Evolutionary conservation across 2,888 invertebrate species (phyloP).

Genomic region (Abrostola tripartita): DNA sequence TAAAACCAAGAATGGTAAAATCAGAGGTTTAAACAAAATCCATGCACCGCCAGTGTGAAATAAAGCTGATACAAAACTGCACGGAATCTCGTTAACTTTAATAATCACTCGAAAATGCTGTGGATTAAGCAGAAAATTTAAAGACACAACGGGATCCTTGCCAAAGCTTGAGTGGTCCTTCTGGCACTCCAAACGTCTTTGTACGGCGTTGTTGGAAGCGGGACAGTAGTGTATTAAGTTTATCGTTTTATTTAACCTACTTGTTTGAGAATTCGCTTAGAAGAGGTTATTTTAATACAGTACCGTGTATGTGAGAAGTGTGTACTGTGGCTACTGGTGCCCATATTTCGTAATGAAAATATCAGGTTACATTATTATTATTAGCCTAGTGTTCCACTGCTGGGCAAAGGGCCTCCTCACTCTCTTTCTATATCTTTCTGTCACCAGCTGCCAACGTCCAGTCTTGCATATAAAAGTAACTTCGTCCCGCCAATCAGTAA

Average conservation of each 20-base stretch:
- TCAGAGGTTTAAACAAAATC: too few species aligned
- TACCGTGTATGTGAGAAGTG: background rate
- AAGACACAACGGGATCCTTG: conserved; percentile 85
- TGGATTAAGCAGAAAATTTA: conserved; percentile 82
- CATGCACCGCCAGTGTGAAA: conserved; percentile 27
- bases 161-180: conserved; percentile 79
- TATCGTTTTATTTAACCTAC: conserved; percentile 68
- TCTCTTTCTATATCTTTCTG: too few species aligned
- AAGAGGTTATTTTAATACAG: conserved; percentile 6
- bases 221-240: conserved; percentile 67
- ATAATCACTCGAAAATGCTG: conserved; percentile 79
- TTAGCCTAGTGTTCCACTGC: too few species aligned
- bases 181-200: conserved; percentile 64
- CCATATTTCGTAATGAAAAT: too few species aligned
- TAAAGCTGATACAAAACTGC: conserved; percentile 44
- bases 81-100: conserved; percentile 78
- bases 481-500: too few species aligned
- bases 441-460: too few species aligned
- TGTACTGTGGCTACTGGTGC: too few species aligned
- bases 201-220: conserved; percentile 54
- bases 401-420: too few species aligned
- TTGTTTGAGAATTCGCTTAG: conserved; percentile 27
- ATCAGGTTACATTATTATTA: too few species aligned
- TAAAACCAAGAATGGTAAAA: too few species aligned
- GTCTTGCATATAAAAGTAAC: too few species aligned